phyloP scores from a whole-genome alignment of 2,888 invertebrate species.

The Drosophila lacicola region DNA sequence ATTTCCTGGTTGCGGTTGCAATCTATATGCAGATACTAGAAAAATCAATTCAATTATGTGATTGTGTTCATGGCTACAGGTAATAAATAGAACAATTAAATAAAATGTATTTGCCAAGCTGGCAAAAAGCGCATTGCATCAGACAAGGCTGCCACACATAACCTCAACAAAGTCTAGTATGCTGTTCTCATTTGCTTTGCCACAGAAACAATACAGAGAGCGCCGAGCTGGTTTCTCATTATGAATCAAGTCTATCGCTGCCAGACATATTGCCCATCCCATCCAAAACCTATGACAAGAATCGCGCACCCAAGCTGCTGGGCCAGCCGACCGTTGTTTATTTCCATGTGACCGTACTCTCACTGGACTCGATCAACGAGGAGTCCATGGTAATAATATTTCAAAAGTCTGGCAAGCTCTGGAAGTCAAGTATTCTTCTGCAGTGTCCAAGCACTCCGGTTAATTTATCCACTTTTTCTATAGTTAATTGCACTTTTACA shows the following conservation, averaged over 20 bases:
- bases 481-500: conserved; percentile 81
- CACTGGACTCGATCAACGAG: conserved; percentile 97
- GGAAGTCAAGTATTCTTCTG: neutral
- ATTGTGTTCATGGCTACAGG: conserved; percentile 84
- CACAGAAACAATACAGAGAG: conserved; percentile 84
- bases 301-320: conserved; percentile 93
- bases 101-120: conserved; percentile 27
- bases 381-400: conserved; percentile 91
- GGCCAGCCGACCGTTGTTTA: conserved; percentile 95
- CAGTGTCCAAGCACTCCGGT: neutral
- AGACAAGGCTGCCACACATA: conserved; percentile 40
- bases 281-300: conserved; percentile 95
- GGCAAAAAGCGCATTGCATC: conserved; percentile 57
- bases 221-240: conserved; percentile 84
- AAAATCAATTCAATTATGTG: conserved; percentile 83
- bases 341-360: conserved; percentile 95
- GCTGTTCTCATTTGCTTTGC: neutral
- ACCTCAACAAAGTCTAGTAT: conserved; percentile 15
- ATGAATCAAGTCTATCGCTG: conserved; percentile 90
- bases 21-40: conserved; percentile 78
- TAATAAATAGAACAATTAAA: conserved; percentile 39
- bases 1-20: conserved; percentile 70
- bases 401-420: neutral
- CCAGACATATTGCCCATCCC: conserved; percentile 93
- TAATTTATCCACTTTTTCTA: neutral